Evolutionary conservation across 2,797 vertebrate species (phyloP).

Genomic region (Tenualosa thibaudeaui): DNA sequence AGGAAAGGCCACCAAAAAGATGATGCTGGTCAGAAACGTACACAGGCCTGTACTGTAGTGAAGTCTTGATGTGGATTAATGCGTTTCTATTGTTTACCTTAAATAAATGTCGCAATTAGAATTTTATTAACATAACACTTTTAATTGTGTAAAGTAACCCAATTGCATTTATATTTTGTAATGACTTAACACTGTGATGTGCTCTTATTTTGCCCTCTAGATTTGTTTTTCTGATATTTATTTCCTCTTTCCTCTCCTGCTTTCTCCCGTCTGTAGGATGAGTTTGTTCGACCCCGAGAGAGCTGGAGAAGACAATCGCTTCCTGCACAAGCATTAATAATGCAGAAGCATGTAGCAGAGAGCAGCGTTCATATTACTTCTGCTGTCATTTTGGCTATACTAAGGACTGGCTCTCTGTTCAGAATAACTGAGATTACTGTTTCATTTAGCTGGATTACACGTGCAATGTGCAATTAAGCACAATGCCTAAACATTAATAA

Average conservation of each 20-base stretch:
- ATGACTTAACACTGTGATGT: too few relatives aligned
- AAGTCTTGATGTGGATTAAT: too few relatives aligned
- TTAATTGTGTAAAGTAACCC: too few relatives aligned
- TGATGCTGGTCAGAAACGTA: too few relatives aligned
- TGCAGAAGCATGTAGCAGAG: slow-evolving; percentile 21
- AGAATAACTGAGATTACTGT: background rate
- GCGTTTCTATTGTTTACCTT: too few relatives aligned
- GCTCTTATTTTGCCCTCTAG: background rate
- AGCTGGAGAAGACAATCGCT: background rate
- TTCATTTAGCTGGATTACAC: background rate
- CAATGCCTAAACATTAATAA: background rate
- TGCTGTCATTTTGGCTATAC: background rate
- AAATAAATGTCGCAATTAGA: too few relatives aligned
- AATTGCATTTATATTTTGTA: too few relatives aligned
- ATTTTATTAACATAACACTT: too few relatives aligned
- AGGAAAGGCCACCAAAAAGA: too few relatives aligned
- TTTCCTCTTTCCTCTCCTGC: background rate
- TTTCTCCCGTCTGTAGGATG: background rate
- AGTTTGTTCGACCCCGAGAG: background rate
- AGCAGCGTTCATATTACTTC: background rate
- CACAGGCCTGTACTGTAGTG: too few relatives aligned
- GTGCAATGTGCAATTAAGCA: background rate
- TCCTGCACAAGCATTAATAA: slow-evolving; percentile 32
- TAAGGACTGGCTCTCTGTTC: background rate
- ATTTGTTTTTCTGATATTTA: background rate